Base-by-base conservation (phyloP, 2,113 vertebrate genomes). In the Eulacestoma nigropectus region DNA sequence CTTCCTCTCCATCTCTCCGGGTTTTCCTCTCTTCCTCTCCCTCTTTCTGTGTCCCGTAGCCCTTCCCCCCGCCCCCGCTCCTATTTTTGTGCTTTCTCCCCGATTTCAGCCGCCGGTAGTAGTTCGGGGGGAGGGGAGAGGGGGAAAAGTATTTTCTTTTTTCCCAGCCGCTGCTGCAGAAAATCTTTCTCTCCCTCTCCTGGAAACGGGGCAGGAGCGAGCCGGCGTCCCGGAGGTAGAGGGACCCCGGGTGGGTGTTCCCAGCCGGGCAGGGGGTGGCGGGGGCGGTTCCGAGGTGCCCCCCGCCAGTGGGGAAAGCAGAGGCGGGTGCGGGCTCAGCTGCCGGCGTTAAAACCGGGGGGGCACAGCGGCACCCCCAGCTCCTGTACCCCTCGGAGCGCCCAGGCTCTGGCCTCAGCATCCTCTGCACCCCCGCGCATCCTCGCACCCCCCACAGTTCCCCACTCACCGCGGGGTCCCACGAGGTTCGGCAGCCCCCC, bases 401-500 rank as follows among this genome's bases (percentile, higher is more conserved):
- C 42, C 33, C 42, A 16, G 13, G 5, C 22, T n/a, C n/a, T n/a
- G n/a, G n/a, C n/a, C n/a, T n/a, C 16, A 4, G 32, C 29, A 12
- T 14, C 60, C 15, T 9, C 16, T 5, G 29, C 29, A 12, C 12
- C 60, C 23, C 27, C 46, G 4, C 16, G 7, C n/a, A 13, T 2
- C 25, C 25, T 27, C 42, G 22, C 20, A 20, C 4, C 65, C 17
- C 18, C 6, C 17, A 1, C 37, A 1, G 6, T 3, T 50, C 13
- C 33, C 41, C 10, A 0, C 7, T 32, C n/a, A 2, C 20, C 35
- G 9, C 30, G 11, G 33, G 15, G 10, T 16, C 74, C 29, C 7
- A 4, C 26, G 6, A 19, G 56, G 76, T 42, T 85, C 18, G 10
- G 69, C 37, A 21, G 35, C 63, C 29, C 47, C 29, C 63, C 25